Conservation (phyloP, 2,797 vertebrate genomes). For the Phoxinus dragarum region DNA sequence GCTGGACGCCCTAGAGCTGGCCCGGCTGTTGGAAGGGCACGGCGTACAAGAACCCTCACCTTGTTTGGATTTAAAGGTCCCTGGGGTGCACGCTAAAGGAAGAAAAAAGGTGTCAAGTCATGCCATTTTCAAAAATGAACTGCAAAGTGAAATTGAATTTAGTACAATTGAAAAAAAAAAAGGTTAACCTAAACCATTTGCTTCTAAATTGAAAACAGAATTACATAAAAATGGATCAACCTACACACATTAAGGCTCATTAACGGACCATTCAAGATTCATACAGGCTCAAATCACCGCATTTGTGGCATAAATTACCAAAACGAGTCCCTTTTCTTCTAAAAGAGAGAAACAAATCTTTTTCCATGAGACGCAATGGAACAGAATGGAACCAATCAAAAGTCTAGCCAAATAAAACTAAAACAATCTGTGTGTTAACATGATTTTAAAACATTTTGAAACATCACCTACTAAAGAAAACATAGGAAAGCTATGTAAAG, state of each 20-base stretch:
- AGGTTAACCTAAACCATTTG: background rate
- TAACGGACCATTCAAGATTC: background rate
- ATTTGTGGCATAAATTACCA: background rate
- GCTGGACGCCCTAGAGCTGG: constrained; percentile 83
- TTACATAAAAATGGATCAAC: background rate
- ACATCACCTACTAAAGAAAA: background rate
- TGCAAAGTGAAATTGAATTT: background rate
- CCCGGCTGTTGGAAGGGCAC: constrained; percentile 91
- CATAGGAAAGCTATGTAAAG: background rate
- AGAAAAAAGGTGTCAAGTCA: background rate
- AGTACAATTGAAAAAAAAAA: constrained; percentile 2
- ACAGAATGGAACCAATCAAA: background rate
- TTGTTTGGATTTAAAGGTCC: constrained; percentile 95
- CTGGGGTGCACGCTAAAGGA: constrained; percentile 84
- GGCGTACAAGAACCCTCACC: constrained; percentile 88
- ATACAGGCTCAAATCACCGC: background rate
- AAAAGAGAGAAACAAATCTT: background rate
- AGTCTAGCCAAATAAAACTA: background rate
- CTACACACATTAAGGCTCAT: background rate
- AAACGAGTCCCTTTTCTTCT: background rate
- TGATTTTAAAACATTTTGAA: background rate
- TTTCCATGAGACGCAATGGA: background rate
- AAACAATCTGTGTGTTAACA: background rate
- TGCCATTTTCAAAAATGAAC: background rate
- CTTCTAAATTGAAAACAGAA: background rate